A percentile compares a stretch with the other conserved stretches of the same genome.
These are phyloP conservation scores for Lipotes vexillifer DNA, from an alignment of 2,113 vertebrate genomes.

Conservation along the genomic window DNA sequence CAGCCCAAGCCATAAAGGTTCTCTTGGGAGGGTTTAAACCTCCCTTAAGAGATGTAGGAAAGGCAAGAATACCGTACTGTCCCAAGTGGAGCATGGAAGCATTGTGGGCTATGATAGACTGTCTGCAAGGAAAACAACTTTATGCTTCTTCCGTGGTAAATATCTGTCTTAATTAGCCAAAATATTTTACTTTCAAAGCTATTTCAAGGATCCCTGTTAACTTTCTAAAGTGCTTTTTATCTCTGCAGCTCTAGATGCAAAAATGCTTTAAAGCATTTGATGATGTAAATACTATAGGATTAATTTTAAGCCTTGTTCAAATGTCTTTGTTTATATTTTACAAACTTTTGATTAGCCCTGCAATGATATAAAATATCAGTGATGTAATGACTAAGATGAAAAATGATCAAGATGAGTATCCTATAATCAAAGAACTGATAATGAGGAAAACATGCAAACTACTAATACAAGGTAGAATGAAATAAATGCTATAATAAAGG, in stretches of 20 bases:
- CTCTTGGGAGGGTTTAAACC: slow-evolving; percentile 88
- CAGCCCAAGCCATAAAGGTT: slow-evolving; percentile 82
- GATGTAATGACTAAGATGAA: not conserved
- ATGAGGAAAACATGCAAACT: not conserved
- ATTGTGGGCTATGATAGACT: slow-evolving; percentile 84
- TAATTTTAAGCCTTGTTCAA: slow-evolving; percentile 18
- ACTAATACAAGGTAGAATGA: not conserved
- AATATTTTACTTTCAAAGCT: not conserved
- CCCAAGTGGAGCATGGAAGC: slow-evolving; percentile 91
- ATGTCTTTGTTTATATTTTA: not conserved
- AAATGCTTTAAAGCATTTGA: not conserved
- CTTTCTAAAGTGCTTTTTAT: slow-evolving; percentile 7
- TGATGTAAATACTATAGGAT: not conserved
- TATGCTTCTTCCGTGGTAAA: slow-evolving; percentile 84
- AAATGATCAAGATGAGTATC: not conserved
- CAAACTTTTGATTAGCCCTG: not conserved
- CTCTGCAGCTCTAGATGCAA: not conserved
- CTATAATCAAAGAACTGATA: not conserved
- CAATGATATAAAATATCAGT: not conserved
- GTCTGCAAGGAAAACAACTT: slow-evolving; percentile 83
- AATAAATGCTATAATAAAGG: not conserved
- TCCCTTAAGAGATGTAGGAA: slow-evolving; percentile 52
- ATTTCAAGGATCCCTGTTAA: not conserved
- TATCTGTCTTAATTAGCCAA: not conserved
- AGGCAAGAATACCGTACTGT: slow-evolving; percentile 85